phyloP scores from a whole-genome alignment of 2,797 vertebrate species.

The Notoglanidium macrostoma region DNA sequence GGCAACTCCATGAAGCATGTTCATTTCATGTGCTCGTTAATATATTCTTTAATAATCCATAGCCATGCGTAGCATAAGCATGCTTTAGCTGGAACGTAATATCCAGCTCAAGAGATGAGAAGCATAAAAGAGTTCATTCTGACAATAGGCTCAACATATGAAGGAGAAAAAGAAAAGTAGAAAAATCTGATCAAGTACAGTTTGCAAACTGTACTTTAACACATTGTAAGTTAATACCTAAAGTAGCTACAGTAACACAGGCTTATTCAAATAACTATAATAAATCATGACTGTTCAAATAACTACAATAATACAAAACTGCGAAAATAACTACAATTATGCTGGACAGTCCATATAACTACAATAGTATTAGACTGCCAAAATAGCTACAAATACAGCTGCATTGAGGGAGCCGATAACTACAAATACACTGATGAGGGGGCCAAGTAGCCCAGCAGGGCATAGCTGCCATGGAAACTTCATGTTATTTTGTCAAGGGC shows the following conservation, averaged over 20 bases:
- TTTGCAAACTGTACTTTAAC: background rate
- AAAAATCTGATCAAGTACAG: background rate
- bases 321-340: background rate
- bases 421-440: too few relatives aligned
- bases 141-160: background rate
- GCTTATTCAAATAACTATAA: background rate
- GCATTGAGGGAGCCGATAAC: too few relatives aligned
- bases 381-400: background rate
- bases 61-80: background rate
- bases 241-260: background rate
- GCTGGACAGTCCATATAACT: background rate
- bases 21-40: background rate
- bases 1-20: background rate
- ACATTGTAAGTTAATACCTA: background rate
- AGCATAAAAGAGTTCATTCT: background rate
- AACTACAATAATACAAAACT: background rate
- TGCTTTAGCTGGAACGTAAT: background rate
- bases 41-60: conserved; percentile 3
- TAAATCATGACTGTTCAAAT: background rate
- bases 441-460: too few relatives aligned
- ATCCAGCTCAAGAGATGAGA: background rate
- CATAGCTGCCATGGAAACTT: too few relatives aligned
- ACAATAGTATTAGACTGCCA: background rate
- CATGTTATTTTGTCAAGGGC: too few relatives aligned
- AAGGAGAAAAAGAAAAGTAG: background rate